These are phyloP conservation scores for Perdita meconis DNA, from an alignment of 2,888 invertebrate genomes.

Conservation along the genomic window DNA sequence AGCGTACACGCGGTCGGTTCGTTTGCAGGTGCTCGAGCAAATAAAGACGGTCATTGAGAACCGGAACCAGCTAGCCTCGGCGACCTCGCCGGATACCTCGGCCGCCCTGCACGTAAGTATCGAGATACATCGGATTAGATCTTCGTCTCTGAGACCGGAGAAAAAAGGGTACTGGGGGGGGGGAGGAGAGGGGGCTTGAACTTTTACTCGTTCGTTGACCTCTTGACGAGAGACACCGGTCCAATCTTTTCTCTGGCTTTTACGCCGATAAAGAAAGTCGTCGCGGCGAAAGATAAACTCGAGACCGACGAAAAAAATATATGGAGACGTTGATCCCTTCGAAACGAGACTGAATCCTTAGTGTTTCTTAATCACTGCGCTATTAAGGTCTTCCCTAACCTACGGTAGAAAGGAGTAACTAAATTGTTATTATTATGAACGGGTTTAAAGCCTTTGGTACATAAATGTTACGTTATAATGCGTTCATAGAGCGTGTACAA, in stretches of 20 bases:
- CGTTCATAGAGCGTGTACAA: too few relatives aligned
- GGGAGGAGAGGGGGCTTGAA: neutral
- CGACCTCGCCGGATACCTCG: conserved; percentile 73
- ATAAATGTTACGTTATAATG: too few relatives aligned
- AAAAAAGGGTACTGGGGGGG: neutral
- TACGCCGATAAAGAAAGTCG: conserved; percentile 36
- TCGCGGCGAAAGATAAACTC: neutral
- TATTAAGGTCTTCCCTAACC: neutral
- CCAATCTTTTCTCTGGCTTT: conserved; percentile 36
- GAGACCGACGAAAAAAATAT: neutral
- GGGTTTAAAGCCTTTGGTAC: too few relatives aligned
- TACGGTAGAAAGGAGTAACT: too few relatives aligned
- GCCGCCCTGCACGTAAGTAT: conserved; percentile 76
- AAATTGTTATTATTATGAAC: too few relatives aligned
- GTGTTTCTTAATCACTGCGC: neutral
- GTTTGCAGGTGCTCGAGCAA: conserved; percentile 81
- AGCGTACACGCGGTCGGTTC: conserved; percentile 49
- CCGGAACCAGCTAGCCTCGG: conserved; percentile 80
- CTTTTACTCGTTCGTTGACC: conserved; percentile 32
- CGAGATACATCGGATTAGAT: conserved; percentile 13
- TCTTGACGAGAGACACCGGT: conserved; percentile 8
- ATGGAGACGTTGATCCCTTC: neutral
- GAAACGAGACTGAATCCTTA: conserved; percentile 3
- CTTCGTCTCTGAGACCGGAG: neutral
- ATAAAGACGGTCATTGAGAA: conserved; percentile 83